A percentile compares a stretch with the other conserved stretches of the same genome.
These are phyloP conservation scores for Lacerta agilis DNA, from an alignment of 2,797 vertebrate genomes.

Conservation along the genomic window DNA sequence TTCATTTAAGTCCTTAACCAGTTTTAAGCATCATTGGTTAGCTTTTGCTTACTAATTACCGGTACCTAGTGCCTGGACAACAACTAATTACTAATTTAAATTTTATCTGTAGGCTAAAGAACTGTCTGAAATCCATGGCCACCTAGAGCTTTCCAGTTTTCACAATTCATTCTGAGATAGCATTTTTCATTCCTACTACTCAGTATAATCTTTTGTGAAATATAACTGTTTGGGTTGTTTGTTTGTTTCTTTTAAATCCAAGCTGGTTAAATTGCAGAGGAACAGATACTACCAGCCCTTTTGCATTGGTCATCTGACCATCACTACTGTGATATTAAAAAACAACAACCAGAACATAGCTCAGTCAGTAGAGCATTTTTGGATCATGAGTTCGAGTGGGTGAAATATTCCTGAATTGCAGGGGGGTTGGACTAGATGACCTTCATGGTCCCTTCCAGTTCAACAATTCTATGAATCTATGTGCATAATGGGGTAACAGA, in stretches of 20 bases:
- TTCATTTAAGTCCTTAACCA: conserved; percentile 37
- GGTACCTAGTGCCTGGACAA: conserved; percentile 14
- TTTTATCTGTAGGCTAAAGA: conserved; percentile 18
- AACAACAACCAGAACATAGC: not conserved
- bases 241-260: no score
- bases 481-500: no score
- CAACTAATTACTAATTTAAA: conserved; percentile 45
- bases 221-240: no score
- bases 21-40: conserved; percentile 39
- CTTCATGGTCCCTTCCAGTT: no score
- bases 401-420: no score
- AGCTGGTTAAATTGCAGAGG: no score
- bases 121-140: conserved; percentile 20
- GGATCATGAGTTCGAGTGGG: no score
- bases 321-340: not conserved
- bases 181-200: not conserved
- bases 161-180: not conserved
- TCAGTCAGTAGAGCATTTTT: no score
- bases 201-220: not conserved
- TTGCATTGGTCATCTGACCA: not conserved
- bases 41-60: conserved; percentile 43
- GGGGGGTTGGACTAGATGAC: no score
- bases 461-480: no score
- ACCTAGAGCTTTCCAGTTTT: not conserved
- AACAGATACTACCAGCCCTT: not conserved